These are phyloP conservation scores for Cantharis flavilabris DNA, from an alignment of 2,888 invertebrate species.

Conservation along the genomic window DNA sequence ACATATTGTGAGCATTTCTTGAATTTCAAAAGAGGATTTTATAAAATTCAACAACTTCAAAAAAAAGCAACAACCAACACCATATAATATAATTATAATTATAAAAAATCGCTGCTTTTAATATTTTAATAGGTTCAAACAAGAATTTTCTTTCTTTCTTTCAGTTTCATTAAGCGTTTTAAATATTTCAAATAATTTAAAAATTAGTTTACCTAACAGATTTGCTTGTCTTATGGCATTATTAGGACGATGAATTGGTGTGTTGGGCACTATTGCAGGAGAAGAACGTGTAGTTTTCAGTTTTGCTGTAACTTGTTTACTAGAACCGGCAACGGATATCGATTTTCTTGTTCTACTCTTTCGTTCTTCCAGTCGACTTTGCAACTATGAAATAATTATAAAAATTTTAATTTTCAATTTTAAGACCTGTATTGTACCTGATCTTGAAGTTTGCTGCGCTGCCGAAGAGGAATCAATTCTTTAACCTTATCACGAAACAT, in stretches of 20 bases:
- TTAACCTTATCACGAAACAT: slow-evolving; percentile 57
- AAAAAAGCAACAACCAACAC: too few relatives aligned
- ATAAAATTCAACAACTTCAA: too few relatives aligned
- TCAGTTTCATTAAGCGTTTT: not conserved
- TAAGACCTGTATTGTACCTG: slow-evolving; percentile 47
- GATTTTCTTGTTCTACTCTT: slow-evolving; percentile 58
- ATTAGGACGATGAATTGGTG: slow-evolving; percentile 46
- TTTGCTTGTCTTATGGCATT: slow-evolving; percentile 46
- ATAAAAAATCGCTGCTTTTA: too few relatives aligned
- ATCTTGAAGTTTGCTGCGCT: slow-evolving; percentile 62
- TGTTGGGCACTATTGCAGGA: slow-evolving; percentile 34
- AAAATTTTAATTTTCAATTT: slow-evolving; percentile 1
- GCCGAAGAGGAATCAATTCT: slow-evolving; percentile 55
- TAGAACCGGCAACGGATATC: slow-evolving; percentile 47
- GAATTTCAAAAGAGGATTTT: too few relatives aligned
- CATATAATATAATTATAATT: too few relatives aligned
- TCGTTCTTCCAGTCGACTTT: slow-evolving; percentile 62
- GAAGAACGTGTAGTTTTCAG: slow-evolving; percentile 41
- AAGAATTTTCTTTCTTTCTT: too few relatives aligned
- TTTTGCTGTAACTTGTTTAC: slow-evolving; percentile 48
- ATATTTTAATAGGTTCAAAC: too few relatives aligned
- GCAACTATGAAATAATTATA: slow-evolving; percentile 27
- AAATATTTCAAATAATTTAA: not conserved
- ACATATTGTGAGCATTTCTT: too few relatives aligned
- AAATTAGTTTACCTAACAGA: slow-evolving; percentile 36